Conservation (phyloP, 2,888 invertebrate genomes). For the Diarsia dahlii region DNA sequence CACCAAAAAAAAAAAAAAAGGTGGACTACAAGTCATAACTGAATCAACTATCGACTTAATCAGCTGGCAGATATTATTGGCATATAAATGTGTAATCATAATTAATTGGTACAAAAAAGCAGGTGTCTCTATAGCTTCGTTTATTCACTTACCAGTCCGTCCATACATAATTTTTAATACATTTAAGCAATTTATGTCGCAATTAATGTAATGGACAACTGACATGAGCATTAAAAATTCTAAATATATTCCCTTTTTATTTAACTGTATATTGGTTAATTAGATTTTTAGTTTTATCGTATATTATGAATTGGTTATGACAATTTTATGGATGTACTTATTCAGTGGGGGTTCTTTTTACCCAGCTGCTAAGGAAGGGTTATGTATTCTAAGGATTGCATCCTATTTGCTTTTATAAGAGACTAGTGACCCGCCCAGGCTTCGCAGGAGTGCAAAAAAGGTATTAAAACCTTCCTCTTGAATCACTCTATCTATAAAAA, state of each 20-base stretch:
- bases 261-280: conserved; percentile 21
- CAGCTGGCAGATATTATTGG: conserved; percentile 66
- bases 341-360: background rate
- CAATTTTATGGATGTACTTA: background rate
- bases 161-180: conserved; percentile 54
- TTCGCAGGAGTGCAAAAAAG: too few species aligned
- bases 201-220: conserved; percentile 61
- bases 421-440: too few species aligned
- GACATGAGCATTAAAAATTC: conserved; percentile 52
- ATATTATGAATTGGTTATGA: background rate
- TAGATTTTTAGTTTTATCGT: conserved; percentile 25
- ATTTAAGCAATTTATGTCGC: conserved; percentile 62
- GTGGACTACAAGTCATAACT: background rate
- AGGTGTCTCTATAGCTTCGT: conserved; percentile 65
- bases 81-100: conserved; percentile 72
- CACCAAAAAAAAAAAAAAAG: too few species aligned
- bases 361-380: too few species aligned
- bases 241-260: conserved; percentile 33
- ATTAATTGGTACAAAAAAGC: conserved; percentile 74
- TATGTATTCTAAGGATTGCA: too few species aligned
- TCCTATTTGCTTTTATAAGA: too few species aligned
- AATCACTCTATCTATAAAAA: too few species aligned
- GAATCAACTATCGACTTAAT: conserved; percentile 53
- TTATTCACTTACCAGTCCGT: conserved; percentile 41
- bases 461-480: too few species aligned